phyloP scores from a whole-genome alignment of 2,888 invertebrate genomes.

The Hirtodrosophila alboralis region DNA sequence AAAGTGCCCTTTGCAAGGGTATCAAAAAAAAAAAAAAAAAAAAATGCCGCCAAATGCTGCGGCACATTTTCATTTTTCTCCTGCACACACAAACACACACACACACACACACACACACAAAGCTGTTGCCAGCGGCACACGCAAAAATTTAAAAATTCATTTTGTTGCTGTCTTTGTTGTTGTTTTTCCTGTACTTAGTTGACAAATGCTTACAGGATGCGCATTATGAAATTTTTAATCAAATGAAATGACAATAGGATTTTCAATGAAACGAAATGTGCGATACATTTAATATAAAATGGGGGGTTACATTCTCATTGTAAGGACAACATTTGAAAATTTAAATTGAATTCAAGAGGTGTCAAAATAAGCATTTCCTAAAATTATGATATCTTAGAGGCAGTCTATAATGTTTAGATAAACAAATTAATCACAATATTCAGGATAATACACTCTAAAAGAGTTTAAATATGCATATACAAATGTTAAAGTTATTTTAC shows the following conservation, averaged over 20 bases:
- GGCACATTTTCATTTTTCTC: slow-evolving; percentile 53
- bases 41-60: slow-evolving; percentile 62
- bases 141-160: slow-evolving; percentile 17
- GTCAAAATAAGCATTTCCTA: too few species aligned
- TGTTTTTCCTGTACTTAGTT: slow-evolving; percentile 38
- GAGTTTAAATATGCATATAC: too few species aligned
- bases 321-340: slow-evolving; percentile 2
- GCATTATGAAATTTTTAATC: slow-evolving; percentile 73
- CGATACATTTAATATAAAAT: slow-evolving; percentile 2
- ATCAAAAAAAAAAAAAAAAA: too few species aligned
- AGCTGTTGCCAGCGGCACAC: slow-evolving; percentile 20
- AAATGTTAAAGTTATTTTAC: too few species aligned
- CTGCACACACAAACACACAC: slow-evolving; percentile 5
- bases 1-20: too few species aligned
- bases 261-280: slow-evolving; percentile 53
- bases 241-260: slow-evolving; percentile 73
- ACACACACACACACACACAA: not conserved
- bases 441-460: too few species aligned
- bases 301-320: not conserved
- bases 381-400: too few species aligned
- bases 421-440: too few species aligned
- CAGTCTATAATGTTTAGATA: too few species aligned
- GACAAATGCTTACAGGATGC: slow-evolving; percentile 56
- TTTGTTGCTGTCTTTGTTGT: slow-evolving; percentile 34
- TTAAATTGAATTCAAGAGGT: too few species aligned